phyloP scores from a whole-genome alignment of 92 coral and sea anemone genomes.

The Zoanthus gigantus region DNA sequence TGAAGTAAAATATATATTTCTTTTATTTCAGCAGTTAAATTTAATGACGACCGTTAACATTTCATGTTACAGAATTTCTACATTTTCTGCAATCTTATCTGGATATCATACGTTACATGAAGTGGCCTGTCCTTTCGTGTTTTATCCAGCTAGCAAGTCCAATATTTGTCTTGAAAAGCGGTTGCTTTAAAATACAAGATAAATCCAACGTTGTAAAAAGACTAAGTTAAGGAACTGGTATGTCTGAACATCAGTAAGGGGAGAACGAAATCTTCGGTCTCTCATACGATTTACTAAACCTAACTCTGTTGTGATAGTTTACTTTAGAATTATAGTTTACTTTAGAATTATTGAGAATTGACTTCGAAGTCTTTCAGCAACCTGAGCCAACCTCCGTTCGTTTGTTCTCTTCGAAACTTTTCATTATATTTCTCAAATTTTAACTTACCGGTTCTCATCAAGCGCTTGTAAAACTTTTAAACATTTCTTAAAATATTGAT shows the following conservation, averaged over 20 bases:
- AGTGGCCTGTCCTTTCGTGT: constrained; percentile 9
- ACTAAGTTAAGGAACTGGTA: background rate
- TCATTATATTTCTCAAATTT: background rate
- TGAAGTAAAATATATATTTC: background rate
- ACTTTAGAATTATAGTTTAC: background rate
- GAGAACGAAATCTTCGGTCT: background rate
- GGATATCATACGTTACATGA: background rate
- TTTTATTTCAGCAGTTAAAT: background rate
- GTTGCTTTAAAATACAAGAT: background rate
- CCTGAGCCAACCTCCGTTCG: background rate
- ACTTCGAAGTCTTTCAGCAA: background rate
- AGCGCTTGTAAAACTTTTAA: background rate
- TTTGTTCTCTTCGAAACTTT: background rate
- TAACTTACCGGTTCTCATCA: background rate
- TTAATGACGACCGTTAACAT: background rate
- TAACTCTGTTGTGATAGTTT: too few species aligned
- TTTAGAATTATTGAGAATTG: background rate
- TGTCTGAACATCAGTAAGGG: background rate
- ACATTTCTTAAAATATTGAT: background rate
- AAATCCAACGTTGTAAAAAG: background rate
- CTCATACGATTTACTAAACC: background rate
- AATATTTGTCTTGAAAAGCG: background rate
- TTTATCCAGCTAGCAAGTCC: background rate
- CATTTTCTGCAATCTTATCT: background rate
- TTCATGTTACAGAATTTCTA: background rate